Evolutionary conservation across 64 coral and sea anemone genomes (phyloP), one percentile per base, ranked within the genome.

Genomic region (Pachyseris speciosa): DNA sequence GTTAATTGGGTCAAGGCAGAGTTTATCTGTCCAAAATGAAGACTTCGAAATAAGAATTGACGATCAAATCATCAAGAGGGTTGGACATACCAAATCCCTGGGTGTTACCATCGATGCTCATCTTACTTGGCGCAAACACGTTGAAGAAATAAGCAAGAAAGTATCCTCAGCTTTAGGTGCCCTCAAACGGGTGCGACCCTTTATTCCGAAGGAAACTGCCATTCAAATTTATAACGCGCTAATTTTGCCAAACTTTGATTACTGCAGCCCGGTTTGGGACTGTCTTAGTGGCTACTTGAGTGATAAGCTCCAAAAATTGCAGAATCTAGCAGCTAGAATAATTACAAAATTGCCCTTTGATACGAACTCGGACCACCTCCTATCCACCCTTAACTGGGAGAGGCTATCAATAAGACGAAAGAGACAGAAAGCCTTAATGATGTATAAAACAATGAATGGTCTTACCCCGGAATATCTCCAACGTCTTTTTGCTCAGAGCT

Each of bases 271-370:
- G 15, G 83, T 86, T 11, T 86, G 83, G 83, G 60, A 86, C 40
- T 60, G 65, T 28, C 24, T 86, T 5, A 86, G 63, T 48, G 31
- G 41, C 27, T 31, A 68, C 16, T 37, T 86, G 36, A 86, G 45
- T 52, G 84, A 86, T 52, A 68, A 70, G 50, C 50, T 86, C 65
- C 84, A 86, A 86, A 86, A 86, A 86, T 48, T 86, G 39, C 64
- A 86, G 67, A 86, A 86, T 86, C 61, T 26, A 47, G 84, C 84
- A 39, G 84, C 84, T 29, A 86, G 84, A 70, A 45, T 86, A 26
- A 70, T 86, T 59, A 69, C 64, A 29, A 86, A 70, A 64, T 34
- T 29, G 20, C 32, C 37, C 31, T 85, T 31, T 69, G 27, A 65
- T 50, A 83, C 53, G 20, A 83, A 15, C 27, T 83, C 79, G 20